Percentiles rank a stretch among this genome's conserved stretches.
phyloP scores from a whole-genome alignment of 1,140 invertebrate genomes.

The Drosophila sturtevanti region DNA sequence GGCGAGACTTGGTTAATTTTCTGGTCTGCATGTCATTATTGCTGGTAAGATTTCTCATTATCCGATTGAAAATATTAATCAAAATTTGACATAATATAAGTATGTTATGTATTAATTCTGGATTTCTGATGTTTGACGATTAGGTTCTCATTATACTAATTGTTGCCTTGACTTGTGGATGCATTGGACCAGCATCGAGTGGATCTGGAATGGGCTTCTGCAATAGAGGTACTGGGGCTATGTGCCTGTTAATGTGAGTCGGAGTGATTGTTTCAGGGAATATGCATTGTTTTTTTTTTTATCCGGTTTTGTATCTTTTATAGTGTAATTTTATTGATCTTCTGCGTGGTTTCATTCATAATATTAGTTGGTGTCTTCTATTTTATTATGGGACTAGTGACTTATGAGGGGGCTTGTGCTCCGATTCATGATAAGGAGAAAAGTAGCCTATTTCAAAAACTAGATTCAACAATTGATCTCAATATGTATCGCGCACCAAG shows the following conservation, averaged over 20 bases:
- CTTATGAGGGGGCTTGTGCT: constrained; percentile 90
- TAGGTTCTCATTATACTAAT: constrained; percentile 84
- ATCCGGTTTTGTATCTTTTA: constrained; percentile 53
- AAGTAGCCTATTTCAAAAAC: constrained; percentile 86
- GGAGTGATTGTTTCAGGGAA: background rate
- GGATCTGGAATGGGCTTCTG: constrained; percentile 91
- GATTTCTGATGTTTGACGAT: background rate
- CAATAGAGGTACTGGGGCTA: constrained; percentile 91
- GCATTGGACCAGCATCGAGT: constrained; percentile 93
- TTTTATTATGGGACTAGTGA: constrained; percentile 88
- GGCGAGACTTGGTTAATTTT: constrained; percentile 48
- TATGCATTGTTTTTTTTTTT: background rate
- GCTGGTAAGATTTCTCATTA: too few relatives aligned
- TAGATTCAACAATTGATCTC: constrained; percentile 86
- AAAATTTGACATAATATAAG: too few relatives aligned
- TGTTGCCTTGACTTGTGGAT: constrained; percentile 91
- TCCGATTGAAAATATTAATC: too few relatives aligned
- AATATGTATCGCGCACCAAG: constrained; percentile 68
- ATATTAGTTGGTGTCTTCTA: constrained; percentile 88
- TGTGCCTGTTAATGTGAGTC: constrained; percentile 91
- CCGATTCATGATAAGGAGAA: constrained; percentile 87
- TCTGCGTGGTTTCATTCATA: constrained; percentile 88
- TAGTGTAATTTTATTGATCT: constrained; percentile 92
- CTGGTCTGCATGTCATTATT: constrained; percentile 83
- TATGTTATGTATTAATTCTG: too few relatives aligned